Percentiles rank a stretch among this genome's conserved stretches.
These are phyloP conservation scores for Luidia sarsii DNA, from an alignment of 53 echinoderm and acorn worm genomes.

Conservation along the genomic window DNA sequence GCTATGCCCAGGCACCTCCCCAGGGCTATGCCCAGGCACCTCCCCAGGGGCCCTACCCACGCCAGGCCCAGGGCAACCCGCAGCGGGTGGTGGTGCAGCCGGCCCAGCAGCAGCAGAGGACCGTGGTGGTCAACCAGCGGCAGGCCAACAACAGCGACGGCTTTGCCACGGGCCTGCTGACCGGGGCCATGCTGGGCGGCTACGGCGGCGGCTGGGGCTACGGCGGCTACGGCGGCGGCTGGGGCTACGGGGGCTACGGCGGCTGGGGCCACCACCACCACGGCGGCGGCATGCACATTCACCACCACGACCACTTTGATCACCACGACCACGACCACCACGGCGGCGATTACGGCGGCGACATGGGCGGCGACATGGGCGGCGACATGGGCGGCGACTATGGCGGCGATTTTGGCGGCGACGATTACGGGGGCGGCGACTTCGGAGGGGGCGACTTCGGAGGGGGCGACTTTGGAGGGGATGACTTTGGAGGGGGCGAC, in stretches of 20 bases:
- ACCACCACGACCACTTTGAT: slow-evolving; percentile 18
- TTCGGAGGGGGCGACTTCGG: slow-evolving; percentile 29
- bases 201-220: slow-evolving; percentile 24
- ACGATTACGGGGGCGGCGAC: slow-evolving; percentile 32
- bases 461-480: slow-evolving; percentile 39
- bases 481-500: slow-evolving; percentile 33
- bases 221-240: slow-evolving; percentile 53
- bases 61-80: slow-evolving; percentile 3
- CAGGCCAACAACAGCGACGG: slow-evolving; percentile 27
- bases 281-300: slow-evolving; percentile 10
- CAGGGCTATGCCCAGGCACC: slow-evolving; percentile 50
- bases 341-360: slow-evolving; percentile 18
- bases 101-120: slow-evolving; percentile 15
- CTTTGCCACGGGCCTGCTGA: slow-evolving; percentile 68
- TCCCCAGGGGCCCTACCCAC: slow-evolving; percentile 44
- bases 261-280: slow-evolving; percentile 36
- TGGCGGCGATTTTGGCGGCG: slow-evolving; percentile 25
- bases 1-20: slow-evolving; percentile 38
- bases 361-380: slow-evolving; percentile 5
- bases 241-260: slow-evolving; percentile 45
- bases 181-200: slow-evolving; percentile 52
- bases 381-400: slow-evolving; percentile 1
- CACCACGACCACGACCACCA: slow-evolving; percentile 33
- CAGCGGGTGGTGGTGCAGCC: slow-evolving; percentile 8
- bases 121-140: slow-evolving; percentile 47